Percentiles rank a stretch among this genome's conserved stretches.
phyloP scores from a whole-genome alignment of 1,140 invertebrate species.

The Drosophila baimaii region DNA sequence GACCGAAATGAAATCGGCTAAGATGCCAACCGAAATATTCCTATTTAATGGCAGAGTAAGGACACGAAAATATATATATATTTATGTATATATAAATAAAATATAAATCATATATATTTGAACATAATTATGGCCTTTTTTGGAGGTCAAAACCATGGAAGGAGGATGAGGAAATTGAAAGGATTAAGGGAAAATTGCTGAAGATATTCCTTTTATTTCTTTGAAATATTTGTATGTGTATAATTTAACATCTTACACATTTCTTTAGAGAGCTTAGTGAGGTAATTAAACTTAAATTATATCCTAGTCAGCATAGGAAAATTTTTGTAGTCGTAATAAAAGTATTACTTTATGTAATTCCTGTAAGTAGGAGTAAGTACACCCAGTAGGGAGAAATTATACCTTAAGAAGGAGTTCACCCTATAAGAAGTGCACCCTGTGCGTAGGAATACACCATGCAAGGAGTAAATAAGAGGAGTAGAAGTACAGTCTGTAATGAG shows the following conservation, averaged over 20 bases:
- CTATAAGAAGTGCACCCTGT: not conserved
- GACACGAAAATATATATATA: not conserved
- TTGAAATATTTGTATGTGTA: too few species aligned
- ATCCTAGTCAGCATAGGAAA: too few species aligned
- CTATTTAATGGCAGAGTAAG: conserved; percentile 1
- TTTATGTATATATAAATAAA: not conserved
- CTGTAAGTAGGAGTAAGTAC: too few species aligned
- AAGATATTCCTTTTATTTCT: too few species aligned
- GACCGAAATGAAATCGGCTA: conserved; percentile 30
- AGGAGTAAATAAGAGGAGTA: not conserved
- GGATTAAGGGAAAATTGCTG: too few species aligned
- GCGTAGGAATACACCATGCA: not conserved
- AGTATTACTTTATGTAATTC: too few species aligned
- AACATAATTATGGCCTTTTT: not conserved
- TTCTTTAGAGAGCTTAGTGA: not conserved
- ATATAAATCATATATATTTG: not conserved
- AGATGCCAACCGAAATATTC: conserved; percentile 10
- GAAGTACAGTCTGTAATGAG: not conserved
- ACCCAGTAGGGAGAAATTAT: too few species aligned
- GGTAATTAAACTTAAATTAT: too few species aligned
- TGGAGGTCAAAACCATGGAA: not conserved
- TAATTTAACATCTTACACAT: not conserved
- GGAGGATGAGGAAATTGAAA: not conserved
- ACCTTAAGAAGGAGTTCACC: too few species aligned
- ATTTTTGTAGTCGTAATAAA: too few species aligned